Evolutionary conservation across 2,888 invertebrate species (phyloP).

Genomic region (Adineta ricciae): DNA sequence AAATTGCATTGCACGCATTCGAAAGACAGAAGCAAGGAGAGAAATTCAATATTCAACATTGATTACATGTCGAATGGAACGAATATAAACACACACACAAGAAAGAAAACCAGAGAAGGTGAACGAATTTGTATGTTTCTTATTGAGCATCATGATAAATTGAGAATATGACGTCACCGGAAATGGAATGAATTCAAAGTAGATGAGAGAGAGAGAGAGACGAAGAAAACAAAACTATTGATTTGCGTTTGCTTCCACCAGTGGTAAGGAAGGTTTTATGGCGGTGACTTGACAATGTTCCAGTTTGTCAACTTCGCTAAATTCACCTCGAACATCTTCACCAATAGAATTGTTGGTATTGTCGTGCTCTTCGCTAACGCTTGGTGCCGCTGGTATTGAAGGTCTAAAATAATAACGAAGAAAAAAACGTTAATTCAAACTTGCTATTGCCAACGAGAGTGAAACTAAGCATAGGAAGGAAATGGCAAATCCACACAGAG

Average conservation of each 20-base stretch:
- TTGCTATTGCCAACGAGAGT: too few relatives aligned
- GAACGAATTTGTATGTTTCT: not conserved
- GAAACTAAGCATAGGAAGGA: not conserved
- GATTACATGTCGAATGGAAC: not conserved
- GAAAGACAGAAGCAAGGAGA: not conserved
- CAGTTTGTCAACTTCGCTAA: not conserved
- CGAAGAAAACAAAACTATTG: not conserved
- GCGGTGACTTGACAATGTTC: not conserved
- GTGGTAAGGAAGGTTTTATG: not conserved
- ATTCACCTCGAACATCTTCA: not conserved
- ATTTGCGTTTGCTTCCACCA: not conserved
- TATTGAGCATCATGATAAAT: not conserved
- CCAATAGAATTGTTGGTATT: not conserved
- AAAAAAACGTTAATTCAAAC: not conserved
- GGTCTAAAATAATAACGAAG: not conserved
- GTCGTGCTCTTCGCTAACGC: not conserved
- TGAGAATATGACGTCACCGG: not conserved
- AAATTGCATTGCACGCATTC: not conserved
- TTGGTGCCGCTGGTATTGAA: not conserved
- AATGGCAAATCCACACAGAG: not conserved
- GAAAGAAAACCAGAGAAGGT: not conserved
- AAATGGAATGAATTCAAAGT: not conserved
- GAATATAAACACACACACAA: not conserved
- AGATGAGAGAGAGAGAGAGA: not conserved
- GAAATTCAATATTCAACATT: not conserved